These are phyloP conservation scores for Halisarca cf. caerulea DNA, from an alignment of 37 sponge, comb jelly and placozoan genomes.

Conservation along the genomic window DNA sequence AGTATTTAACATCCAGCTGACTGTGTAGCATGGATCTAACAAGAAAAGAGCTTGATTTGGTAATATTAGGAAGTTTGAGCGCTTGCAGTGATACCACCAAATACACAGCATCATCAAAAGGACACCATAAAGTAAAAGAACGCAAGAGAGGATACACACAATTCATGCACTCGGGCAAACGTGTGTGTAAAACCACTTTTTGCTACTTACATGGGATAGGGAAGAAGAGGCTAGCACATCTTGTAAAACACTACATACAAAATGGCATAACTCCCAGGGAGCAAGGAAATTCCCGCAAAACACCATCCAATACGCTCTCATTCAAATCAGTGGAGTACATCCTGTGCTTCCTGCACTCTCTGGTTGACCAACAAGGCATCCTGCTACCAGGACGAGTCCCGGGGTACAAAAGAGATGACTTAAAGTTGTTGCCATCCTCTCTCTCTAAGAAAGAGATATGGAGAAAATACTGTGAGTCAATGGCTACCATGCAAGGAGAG, in stretches of 20 bases:
- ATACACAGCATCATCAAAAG: no score
- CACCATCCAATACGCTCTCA: conserved; percentile 15
- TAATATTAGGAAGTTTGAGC: no score
- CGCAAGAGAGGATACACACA: not conserved
- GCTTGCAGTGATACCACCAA: no score
- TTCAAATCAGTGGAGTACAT: not conserved
- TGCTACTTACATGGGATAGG: not conserved
- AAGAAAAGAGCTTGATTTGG: no score
- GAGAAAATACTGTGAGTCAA: conserved; percentile 9
- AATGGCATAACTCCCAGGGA: conserved; percentile 17
- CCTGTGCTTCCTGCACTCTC: conserved; percentile 4
- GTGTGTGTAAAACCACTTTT: not conserved
- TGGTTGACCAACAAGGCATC: conserved; percentile 42
- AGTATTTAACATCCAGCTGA: no score
- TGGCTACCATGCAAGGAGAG: not conserved
- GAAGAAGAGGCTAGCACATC: not conserved
- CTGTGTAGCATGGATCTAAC: no score
- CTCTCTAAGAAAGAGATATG: conserved; percentile 35
- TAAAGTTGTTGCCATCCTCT: conserved; percentile 49
- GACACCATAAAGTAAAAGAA: not conserved
- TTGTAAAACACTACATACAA: not conserved
- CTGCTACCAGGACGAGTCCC: conserved; percentile 56
- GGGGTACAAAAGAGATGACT: conserved; percentile 48
- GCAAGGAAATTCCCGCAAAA: conserved; percentile 19
- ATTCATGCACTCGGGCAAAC: not conserved